These are phyloP conservation scores for Epirrita christyi DNA, from an alignment of 2,888 invertebrate genomes.

Conservation along the genomic window DNA sequence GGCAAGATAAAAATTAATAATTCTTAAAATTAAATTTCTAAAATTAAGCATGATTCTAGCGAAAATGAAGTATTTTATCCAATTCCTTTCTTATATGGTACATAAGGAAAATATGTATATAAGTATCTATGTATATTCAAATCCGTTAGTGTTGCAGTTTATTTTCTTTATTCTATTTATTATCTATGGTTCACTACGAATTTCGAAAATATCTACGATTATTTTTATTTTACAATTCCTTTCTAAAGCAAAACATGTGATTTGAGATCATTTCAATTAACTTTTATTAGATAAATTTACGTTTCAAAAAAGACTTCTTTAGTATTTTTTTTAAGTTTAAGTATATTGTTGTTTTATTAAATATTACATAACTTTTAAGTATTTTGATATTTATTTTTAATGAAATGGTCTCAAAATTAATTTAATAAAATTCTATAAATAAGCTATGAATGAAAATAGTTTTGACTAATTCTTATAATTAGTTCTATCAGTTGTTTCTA, in stretches of 20 bases:
- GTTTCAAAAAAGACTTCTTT: not conserved
- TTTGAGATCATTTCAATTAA: conserved; percentile 40
- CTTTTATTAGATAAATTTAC: not conserved
- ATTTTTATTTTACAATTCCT: conserved; percentile 63
- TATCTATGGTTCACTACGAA: conserved; percentile 60
- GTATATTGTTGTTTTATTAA: not conserved
- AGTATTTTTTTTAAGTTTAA: not conserved
- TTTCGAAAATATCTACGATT: conserved; percentile 56
- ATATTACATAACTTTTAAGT: not conserved
- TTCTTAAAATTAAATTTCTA: not conserved
- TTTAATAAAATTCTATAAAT: conserved; percentile 17
- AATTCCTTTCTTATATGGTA: conserved; percentile 40
- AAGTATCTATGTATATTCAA: conserved; percentile 59
- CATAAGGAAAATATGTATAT: conserved; percentile 33
- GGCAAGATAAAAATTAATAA: not conserved
- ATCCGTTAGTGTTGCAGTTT: conserved; percentile 82
- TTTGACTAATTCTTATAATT: conserved; percentile 19
- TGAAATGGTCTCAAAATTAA: conserved; percentile 17
- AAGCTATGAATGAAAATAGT: conserved; percentile 23
- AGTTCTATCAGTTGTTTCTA: conserved; percentile 25
- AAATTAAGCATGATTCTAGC: conserved; percentile 21
- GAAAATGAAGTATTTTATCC: conserved; percentile 12
- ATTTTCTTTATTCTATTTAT: conserved; percentile 50
- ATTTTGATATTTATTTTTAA: not conserved
- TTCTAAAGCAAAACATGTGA: conserved; percentile 46